Base-by-base conservation (phyloP, 1,140 invertebrate genomes). In the Zaprionus africanus region DNA sequence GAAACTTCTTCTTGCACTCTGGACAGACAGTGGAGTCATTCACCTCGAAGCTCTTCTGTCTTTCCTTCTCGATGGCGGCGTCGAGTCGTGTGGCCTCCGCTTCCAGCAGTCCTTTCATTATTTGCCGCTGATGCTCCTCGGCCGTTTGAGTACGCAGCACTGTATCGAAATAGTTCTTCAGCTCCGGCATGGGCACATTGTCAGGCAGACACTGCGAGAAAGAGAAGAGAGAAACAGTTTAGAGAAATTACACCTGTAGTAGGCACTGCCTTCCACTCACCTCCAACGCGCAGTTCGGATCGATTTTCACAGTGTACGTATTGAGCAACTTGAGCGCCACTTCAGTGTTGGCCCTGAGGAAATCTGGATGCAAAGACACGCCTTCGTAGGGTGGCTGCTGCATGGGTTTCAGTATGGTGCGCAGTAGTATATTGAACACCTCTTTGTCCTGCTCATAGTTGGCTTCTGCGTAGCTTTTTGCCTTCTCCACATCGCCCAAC, bases 1-100 rank as follows among this genome's bases (percentile, higher is more conserved):
- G 96, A 93, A 99, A 98, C 69, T 97, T 94, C 91, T 99, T 99
- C 87, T 97, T 97, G 91, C 98, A 99, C 2, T 97, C 97, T 12
- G 95, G 95, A 94, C 98, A 99, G 17, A 97, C 95, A 83, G 97
- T 97, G 70, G 96, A 95, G 82, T 99, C 97, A 13, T 95, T 97
- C 77, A 99, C 95, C 4, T 96, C 93, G 62, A 98, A 95, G 79
- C 94, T 96, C 91, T 97, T 96, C 2, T 96, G 96, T 91, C 98
- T 96, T 88, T 96, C 95, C 73, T 95, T 94, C 92, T 97, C 96
- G 79, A 97, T 95, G 74, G 96, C 94, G 83, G 97, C 96, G 92
- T 97, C 95, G 24, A 97, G 95, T 94, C 97, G 95, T 51, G 97
- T 93, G 92, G 97, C 95, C 93, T 98, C 97, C 0, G 97, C 96